Evolutionary conservation across 2,113 vertebrate genomes (phyloP).

Genomic region (Ifrita kowaldi): DNA sequence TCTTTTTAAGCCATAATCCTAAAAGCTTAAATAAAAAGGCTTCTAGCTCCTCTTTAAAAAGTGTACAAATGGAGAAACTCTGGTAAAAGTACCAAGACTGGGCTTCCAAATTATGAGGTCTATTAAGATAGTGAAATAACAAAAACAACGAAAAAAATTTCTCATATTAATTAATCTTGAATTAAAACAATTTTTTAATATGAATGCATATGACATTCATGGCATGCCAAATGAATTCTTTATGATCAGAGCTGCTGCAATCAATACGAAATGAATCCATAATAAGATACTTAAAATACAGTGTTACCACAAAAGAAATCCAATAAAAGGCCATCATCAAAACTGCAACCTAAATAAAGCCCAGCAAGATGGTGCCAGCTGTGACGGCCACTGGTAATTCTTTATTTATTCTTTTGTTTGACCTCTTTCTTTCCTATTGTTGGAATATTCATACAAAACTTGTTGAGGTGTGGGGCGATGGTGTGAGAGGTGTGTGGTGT

Average conservation of each 20-base stretch:
- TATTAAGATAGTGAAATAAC: conserved; percentile 28
- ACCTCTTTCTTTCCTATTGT: not conserved
- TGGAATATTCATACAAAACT: not conserved
- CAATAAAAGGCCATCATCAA: conserved; percentile 48
- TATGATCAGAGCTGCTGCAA: conserved; percentile 71
- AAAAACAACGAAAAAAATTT: conserved; percentile 51
- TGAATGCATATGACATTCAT: conserved; percentile 62
- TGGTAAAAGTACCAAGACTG: not conserved
- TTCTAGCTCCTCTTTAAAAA: not conserved
- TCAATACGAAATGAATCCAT: conserved; percentile 79
- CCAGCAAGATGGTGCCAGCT: conserved; percentile 31
- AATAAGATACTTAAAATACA: conserved; percentile 78
- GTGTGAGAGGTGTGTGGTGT: fast-evolving
- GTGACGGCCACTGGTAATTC: conserved; percentile 11
- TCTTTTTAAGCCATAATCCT: not conserved
- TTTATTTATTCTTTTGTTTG: conserved; percentile 38
- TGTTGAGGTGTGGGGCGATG: not conserved
- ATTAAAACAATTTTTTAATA: conserved; percentile 62
- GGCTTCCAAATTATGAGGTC: not conserved
- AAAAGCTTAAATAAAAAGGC: not conserved
- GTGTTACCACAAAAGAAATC: conserved; percentile 63
- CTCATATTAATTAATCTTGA: conserved; percentile 72
- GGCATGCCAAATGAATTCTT: conserved; percentile 77
- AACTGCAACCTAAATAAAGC: conserved; percentile 59
- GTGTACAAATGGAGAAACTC: not conserved